Evolutionary conservation across 2,888 invertebrate genomes (phyloP).

Genomic region (Plagodis pulveraria): DNA sequence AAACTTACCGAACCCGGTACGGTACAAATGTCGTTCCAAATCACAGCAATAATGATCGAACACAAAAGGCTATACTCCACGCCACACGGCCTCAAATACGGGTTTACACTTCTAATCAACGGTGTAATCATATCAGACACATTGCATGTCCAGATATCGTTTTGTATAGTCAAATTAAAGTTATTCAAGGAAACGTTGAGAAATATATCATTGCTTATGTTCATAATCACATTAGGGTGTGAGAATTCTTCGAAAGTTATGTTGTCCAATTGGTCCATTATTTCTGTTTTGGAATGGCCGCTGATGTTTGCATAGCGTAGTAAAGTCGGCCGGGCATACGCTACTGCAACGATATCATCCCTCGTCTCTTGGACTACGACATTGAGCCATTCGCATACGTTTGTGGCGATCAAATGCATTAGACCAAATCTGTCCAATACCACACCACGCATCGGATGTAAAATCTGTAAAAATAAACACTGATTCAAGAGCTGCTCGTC

Average conservation of each 20-base stretch:
- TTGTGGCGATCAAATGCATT: conserved; percentile 97
- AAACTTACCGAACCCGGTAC: conserved; percentile 76
- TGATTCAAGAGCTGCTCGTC: not conserved
- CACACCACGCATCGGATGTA: conserved; percentile 77
- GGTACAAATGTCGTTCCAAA: conserved; percentile 90
- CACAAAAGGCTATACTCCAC: conserved; percentile 93
- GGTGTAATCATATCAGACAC: conserved; percentile 85
- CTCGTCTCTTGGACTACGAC: conserved; percentile 94
- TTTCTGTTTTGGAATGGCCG: conserved; percentile 52
- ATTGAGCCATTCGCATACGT: conserved; percentile 96
- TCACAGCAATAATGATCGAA: conserved; percentile 90
- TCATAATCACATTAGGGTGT: conserved; percentile 18
- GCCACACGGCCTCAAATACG: conserved; percentile 92
- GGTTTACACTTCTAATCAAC: conserved; percentile 87
- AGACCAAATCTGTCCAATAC: conserved; percentile 91
- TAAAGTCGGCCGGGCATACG: conserved; percentile 63
- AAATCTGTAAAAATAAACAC: conserved; percentile 56
- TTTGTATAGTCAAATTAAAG: conserved; percentile 49
- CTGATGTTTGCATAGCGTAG: conserved; percentile 69
- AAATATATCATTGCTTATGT: conserved; percentile 36
- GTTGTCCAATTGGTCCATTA: conserved; percentile 55
- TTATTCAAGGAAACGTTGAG: conserved; percentile 40
- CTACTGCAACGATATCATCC: conserved; percentile 89
- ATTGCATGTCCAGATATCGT: conserved; percentile 69
- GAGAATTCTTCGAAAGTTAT: conserved; percentile 47